Evolutionary conservation across 2,888 invertebrate genomes (phyloP), one percentile per base, ranked within the genome.

Genomic region (Caenorhabditis auriculariae): DNA sequence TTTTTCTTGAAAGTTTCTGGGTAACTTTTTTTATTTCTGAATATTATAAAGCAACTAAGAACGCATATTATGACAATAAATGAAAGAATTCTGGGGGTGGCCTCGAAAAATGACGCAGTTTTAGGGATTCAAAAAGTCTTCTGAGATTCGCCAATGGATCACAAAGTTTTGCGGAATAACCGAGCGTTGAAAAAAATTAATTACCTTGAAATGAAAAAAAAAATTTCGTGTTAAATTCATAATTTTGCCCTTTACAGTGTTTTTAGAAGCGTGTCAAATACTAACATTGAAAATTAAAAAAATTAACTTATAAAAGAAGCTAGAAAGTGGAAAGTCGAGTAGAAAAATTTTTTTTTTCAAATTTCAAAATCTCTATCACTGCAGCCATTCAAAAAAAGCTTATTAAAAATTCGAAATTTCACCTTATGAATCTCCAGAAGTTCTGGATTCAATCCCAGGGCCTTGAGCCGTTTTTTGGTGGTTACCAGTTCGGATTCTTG

Each of bases 371-470:
- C n/a, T 27, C 48, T 24, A 7, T 37, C 12, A 7, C 37, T 32
- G 9, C 9, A 32, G n/a, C n/a, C 35, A 32, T 32, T 32, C 35
- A 32, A 32, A 32, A n/a, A n/a, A 9, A 9, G 35, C n/a, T 32
- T 32, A 9, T 32, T 41, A 12, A 50, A 32, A 27, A 27, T 48
- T 45, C 35, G n/a, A 32, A 32, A n/a, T 12, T 32, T 32, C n/a
- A 76, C 75, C 53, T 73, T 68, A 47, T 64, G 74, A 19, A 62
- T 66, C n/a, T 72, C 72, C 17, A 78, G 48, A 2, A 77, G 50
- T 21, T 74, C 71, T 29, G 72, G 60, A 50, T 73, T 62, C n/a
- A 80, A 29, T 5, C 75, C 72, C 19, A 78, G 35, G n/a, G 60
- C 54, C 35, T 74, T 67, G 24, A 78, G 37, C 12, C 76, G 51